Evolutionary conservation across 2,113 vertebrate species (phyloP).

Genomic region (Cololabis saira): DNA sequence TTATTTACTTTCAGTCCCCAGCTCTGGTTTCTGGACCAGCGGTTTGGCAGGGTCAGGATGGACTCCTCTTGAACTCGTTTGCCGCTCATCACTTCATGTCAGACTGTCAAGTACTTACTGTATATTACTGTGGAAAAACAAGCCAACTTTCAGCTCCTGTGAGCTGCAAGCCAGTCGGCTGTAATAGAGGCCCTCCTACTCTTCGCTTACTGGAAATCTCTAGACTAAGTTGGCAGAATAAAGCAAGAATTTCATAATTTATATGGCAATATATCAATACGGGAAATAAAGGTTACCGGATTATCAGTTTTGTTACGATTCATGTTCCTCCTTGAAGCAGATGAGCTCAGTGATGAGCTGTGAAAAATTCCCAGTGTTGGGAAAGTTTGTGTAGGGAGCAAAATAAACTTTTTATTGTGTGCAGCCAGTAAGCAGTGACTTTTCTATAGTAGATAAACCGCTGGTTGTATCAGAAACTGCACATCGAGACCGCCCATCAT

Average conservation of each 20-base stretch:
- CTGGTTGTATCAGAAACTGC: neutral
- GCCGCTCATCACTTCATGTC: neutral
- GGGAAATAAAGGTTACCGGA: neutral
- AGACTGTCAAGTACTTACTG: neutral
- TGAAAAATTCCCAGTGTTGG: neutral
- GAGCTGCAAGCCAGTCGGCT: neutral
- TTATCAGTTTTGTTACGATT: neutral
- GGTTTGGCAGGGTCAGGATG: neutral
- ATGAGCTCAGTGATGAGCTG: neutral
- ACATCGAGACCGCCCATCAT: conserved; percentile 18
- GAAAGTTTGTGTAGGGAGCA: neutral
- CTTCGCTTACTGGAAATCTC: neutral
- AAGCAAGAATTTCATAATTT: neutral
- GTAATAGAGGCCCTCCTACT: conserved; percentile 18
- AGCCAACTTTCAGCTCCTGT: neutral
- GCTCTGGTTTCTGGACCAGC: neutral
- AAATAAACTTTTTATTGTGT: neutral
- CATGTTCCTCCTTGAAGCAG: neutral
- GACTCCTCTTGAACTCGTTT: neutral
- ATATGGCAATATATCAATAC: conserved; percentile 5
- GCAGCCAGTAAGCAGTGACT: neutral
- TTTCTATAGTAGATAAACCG: no score
- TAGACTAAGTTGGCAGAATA: no score
- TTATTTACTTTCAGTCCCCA: neutral
- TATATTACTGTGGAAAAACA: neutral